phyloP scores from a whole-genome alignment of 2,797 vertebrate genomes.

The Sebastes wilsoni region DNA sequence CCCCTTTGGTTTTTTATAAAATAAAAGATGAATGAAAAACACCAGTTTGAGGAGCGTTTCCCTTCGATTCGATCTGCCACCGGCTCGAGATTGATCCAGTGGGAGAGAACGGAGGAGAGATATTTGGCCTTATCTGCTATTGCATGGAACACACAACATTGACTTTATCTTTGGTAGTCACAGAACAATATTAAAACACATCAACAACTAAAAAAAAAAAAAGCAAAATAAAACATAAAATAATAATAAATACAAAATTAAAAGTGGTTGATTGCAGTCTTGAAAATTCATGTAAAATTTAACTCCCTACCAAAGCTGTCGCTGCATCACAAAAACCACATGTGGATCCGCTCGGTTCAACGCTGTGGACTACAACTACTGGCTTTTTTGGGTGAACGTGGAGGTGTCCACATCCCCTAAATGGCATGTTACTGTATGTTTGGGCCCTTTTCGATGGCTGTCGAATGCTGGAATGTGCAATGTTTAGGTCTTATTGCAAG shows the following conservation, averaged over 20 bases:
- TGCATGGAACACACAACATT: slow-evolving; percentile 96
- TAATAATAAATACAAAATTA: slow-evolving; percentile 80
- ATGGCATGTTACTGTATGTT: slow-evolving; percentile 58
- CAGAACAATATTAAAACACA: slow-evolving; percentile 88
- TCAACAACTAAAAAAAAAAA: slow-evolving; percentile 72
- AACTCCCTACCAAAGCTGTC: slow-evolving; percentile 20
- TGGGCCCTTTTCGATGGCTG: slow-evolving; percentile 52
- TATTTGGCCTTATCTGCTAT: slow-evolving; percentile 98
- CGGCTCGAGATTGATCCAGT: slow-evolving; percentile 82
- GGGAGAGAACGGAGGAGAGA: slow-evolving; percentile 87
- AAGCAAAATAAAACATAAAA: slow-evolving; percentile 80
- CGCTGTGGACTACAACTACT: slow-evolving; percentile 8
- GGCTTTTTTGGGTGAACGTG: slow-evolving; percentile 63
- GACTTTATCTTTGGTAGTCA: slow-evolving; percentile 98
- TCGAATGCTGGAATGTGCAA: slow-evolving; percentile 76
- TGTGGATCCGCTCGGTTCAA: slow-evolving; percentile 12
- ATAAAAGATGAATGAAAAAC: slow-evolving; percentile 73
- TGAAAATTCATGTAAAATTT: slow-evolving; percentile 66
- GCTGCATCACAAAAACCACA: slow-evolving; percentile 21
- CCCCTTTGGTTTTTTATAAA: slow-evolving; percentile 83
- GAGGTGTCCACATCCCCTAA: slow-evolving; percentile 75
- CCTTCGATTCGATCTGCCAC: slow-evolving; percentile 58
- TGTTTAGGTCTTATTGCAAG: slow-evolving; percentile 65
- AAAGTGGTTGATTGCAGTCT: slow-evolving; percentile 86
- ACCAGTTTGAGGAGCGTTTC: slow-evolving; percentile 80